Conservation (phyloP, 2,888 invertebrate genomes). For the Euplexia lucipara region DNA sequence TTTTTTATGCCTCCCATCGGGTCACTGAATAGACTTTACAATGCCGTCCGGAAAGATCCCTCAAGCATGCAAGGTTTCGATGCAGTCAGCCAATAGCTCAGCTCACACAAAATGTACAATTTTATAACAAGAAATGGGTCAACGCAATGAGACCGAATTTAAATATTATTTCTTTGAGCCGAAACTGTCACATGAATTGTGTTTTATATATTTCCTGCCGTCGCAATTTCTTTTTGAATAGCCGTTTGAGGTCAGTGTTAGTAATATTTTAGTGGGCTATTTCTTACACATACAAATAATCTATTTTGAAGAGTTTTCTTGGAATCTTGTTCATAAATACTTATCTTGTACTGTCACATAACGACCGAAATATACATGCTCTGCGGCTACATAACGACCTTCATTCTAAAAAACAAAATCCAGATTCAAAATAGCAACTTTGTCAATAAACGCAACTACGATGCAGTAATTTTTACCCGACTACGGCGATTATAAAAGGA, state of each 20-base stretch:
- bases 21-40: no score
- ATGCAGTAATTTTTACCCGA: no score
- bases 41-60: no score
- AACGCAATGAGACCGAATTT: conserved; percentile 1
- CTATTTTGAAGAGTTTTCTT: conserved; percentile 4
- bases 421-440: no score
- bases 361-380: conserved; percentile 1
- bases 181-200: conserved; percentile 12
- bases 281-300: neutral
- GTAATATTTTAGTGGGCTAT: neutral
- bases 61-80: no score
- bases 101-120: neutral
- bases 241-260: neutral
- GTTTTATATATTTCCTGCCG: neutral
- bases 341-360: conserved; percentile 5
- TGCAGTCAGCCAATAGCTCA: no score
- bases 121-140: conserved; percentile 8
- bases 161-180: neutral
- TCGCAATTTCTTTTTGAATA: neutral
- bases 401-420: neutral
- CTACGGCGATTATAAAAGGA: no score
- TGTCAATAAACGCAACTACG: no score
- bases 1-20: no score
- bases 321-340: conserved; percentile 1
- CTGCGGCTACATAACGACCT: neutral